Evolutionary conservation across 2,113 vertebrate genomes (phyloP).

Genomic region (Shinisaurus crocodilurus): DNA sequence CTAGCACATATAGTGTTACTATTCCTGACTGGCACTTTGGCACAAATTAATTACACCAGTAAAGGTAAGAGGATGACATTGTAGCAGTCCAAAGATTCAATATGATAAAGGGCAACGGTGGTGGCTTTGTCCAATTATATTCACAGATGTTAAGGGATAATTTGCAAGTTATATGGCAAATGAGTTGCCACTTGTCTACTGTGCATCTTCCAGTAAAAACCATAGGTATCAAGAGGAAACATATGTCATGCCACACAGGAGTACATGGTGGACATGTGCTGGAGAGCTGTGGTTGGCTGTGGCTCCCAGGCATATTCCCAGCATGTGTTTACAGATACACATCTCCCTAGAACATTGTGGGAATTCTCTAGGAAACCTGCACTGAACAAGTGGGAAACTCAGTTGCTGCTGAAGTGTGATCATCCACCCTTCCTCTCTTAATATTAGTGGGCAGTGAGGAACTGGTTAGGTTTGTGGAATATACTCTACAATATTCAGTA

Average conservation of each 20-base stretch:
- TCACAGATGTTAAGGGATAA: background rate
- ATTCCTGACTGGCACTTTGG: background rate
- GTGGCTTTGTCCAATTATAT: background rate
- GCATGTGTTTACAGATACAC: background rate
- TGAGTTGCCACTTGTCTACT: background rate
- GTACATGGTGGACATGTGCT: background rate
- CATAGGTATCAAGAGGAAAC: background rate
- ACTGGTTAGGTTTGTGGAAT: background rate
- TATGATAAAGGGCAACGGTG: background rate
- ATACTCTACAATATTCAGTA: background rate
- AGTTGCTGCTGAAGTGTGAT: background rate
- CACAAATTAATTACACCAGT: rapidly evolving
- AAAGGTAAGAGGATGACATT: rapidly evolving
- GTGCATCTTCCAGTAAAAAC: background rate
- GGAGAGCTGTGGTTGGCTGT: background rate
- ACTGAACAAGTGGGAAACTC: background rate
- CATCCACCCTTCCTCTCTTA: background rate
- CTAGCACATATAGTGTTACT: background rate
- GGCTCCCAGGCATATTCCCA: background rate
- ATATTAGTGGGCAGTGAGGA: background rate
- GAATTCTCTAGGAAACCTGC: background rate
- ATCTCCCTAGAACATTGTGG: background rate
- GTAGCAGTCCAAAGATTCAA: background rate
- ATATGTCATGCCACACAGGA: background rate
- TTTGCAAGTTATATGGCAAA: background rate